Conservation (phyloP, 1,140 invertebrate genomes). For the Zophobas morio region DNA sequence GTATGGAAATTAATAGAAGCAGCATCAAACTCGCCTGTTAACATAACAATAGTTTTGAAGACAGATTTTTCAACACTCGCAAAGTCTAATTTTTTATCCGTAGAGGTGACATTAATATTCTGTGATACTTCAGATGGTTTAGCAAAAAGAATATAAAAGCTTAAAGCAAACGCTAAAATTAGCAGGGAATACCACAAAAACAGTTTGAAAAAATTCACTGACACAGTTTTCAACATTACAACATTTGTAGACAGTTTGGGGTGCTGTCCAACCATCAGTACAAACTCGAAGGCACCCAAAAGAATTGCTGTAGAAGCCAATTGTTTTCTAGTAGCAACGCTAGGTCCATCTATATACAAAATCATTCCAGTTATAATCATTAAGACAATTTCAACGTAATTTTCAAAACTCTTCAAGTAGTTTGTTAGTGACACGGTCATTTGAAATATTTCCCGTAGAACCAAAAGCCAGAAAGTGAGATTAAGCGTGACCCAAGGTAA, state of each 20-base stretch:
- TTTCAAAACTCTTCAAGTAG: conserved; percentile 79
- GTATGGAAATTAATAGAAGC: conserved; percentile 80
- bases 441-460: conserved; percentile 80
- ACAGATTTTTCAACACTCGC: conserved; percentile 76
- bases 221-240: conserved; percentile 84
- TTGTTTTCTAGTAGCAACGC: conserved; percentile 70
- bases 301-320: conserved; percentile 79
- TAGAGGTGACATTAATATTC: conserved; percentile 65
- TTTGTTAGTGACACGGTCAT: conserved; percentile 74
- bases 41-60: conserved; percentile 87
- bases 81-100: conserved; percentile 72
- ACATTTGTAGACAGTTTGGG: conserved; percentile 83
- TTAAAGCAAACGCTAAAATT: conserved; percentile 84
- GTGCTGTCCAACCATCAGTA: conserved; percentile 82
- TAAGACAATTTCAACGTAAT: conserved; percentile 79
- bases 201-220: conserved; percentile 84
- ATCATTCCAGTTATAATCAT: conserved; percentile 74
- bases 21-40: conserved; percentile 87
- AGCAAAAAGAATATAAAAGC: conserved; percentile 81
- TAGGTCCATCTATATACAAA: conserved; percentile 68
- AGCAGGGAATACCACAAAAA: conserved; percentile 84
- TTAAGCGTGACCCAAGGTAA: conserved; percentile 52
- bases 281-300: conserved; percentile 81
- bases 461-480: conserved; percentile 72
- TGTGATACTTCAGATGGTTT: conserved; percentile 62